Conservation (phyloP, 2,888 invertebrate genomes). For the Epiblema foenella region DNA sequence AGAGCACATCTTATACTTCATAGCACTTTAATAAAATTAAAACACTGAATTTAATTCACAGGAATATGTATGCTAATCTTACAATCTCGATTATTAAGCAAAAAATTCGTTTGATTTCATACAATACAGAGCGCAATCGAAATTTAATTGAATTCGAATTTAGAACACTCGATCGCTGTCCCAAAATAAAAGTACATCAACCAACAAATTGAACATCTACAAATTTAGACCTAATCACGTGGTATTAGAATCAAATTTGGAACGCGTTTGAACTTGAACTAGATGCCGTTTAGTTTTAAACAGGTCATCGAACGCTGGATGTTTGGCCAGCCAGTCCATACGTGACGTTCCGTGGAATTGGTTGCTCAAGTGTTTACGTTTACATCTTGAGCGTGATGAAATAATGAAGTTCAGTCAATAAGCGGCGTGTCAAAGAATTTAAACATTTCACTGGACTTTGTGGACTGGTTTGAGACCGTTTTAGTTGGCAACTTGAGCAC, state of each 20-base stretch:
- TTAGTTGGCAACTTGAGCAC: constrained; percentile 17
- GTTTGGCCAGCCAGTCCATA: constrained; percentile 16
- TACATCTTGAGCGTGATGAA: constrained; percentile 36
- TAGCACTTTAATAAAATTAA: too few species aligned
- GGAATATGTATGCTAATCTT: neutral
- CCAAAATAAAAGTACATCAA: constrained; percentile 10
- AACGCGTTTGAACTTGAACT: constrained; percentile 11
- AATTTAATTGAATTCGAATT: constrained; percentile 74
- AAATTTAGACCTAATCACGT: constrained; percentile 2
- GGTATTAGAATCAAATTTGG: constrained; percentile 54
- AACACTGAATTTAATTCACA: neutral
- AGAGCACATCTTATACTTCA: too few species aligned
- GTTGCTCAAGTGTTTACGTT: constrained; percentile 37
- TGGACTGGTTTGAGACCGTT: constrained; percentile 12
- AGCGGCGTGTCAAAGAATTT: constrained; percentile 28
- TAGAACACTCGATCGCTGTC: constrained; percentile 54
- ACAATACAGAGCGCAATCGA: constrained; percentile 63
- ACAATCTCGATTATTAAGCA: neutral
- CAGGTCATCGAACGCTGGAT: constrained; percentile 25
- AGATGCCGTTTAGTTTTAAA: constrained; percentile 22
- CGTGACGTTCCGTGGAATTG: constrained; percentile 43
- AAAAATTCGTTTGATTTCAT: constrained; percentile 7
- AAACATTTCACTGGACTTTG: constrained; percentile 1
- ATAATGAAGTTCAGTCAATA: constrained; percentile 42
- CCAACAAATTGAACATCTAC: neutral